A percentile compares a stretch with the other conserved stretches of the same genome.
phyloP scores from a whole-genome alignment of 2,888 invertebrate species.

The Ichneumon xanthorius region DNA sequence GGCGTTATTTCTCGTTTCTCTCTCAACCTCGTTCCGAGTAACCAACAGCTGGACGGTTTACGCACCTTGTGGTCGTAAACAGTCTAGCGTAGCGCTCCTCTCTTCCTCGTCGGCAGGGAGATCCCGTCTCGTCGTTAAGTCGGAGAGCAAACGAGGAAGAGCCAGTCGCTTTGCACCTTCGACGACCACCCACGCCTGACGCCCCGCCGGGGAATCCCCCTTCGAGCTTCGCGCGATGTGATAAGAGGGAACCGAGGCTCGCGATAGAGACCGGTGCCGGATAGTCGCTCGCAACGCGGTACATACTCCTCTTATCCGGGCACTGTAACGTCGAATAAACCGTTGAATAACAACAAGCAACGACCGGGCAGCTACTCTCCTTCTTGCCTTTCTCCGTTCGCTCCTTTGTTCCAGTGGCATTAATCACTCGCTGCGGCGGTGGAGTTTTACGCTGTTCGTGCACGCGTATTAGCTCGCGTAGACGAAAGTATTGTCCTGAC shows the following conservation, averaged over 20 bases:
- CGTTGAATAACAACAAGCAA: constrained; percentile 69
- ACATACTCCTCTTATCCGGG: constrained; percentile 33
- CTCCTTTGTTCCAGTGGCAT: constrained; percentile 74
- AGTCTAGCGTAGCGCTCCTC: constrained; percentile 3
- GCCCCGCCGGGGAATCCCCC: constrained; percentile 20
- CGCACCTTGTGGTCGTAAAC: constrained; percentile 9
- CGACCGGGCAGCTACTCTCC: constrained; percentile 17
- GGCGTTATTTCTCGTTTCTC: too few relatives aligned
- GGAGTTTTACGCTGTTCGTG: constrained; percentile 39
- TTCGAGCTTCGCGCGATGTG: constrained; percentile 36
- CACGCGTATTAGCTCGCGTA: constrained; percentile 25
- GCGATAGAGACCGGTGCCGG: constrained; percentile 28
- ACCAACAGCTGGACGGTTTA: not conserved
- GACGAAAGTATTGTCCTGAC: constrained; percentile 23
- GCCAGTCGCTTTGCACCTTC: constrained; percentile 50
- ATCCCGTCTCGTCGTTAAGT: constrained; percentile 5
- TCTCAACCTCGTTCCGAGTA: too few relatives aligned
- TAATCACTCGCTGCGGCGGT: constrained; percentile 72
- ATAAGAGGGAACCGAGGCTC: constrained; percentile 41
- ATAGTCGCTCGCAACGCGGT: constrained; percentile 25
- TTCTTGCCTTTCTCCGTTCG: constrained; percentile 71
- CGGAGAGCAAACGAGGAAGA: constrained; percentile 37
- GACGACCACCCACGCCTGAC: constrained; percentile 57
- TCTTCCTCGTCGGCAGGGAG: not conserved
- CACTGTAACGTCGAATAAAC: constrained; percentile 51